A percentile compares a stretch with the other conserved stretches of the same genome.
Evolutionary conservation across 2,888 invertebrate genomes (phyloP).

Genomic region (Drosophila pegasa): DNA sequence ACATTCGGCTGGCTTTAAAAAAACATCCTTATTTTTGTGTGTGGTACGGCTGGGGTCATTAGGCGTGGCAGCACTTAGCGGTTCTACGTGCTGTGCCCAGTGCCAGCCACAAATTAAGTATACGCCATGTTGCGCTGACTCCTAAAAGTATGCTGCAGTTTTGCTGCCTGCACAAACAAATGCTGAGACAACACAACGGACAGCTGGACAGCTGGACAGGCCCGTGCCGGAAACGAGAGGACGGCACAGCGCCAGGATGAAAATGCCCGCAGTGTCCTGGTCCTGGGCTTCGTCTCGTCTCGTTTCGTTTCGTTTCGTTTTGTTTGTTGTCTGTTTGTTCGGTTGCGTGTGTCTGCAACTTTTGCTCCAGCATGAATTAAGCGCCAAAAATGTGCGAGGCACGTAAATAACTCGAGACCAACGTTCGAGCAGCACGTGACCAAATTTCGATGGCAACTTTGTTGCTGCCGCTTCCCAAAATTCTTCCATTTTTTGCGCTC

Average conservation of each 20-base stretch:
- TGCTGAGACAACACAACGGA: constrained; percentile 60
- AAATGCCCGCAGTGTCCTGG: constrained; percentile 50
- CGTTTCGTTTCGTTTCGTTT: constrained; percentile 16
- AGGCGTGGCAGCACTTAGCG: constrained; percentile 64
- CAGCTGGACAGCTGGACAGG: constrained; percentile 4
- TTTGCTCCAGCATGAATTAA: constrained; percentile 59
- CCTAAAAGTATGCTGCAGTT: constrained; percentile 57
- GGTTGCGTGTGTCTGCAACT: constrained; percentile 47
- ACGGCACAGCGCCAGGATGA: constrained; percentile 6
- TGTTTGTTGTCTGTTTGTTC: constrained; percentile 30
- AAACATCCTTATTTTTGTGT: constrained; percentile 9
- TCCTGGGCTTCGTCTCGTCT: constrained; percentile 20
- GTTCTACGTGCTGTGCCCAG: constrained; percentile 60
- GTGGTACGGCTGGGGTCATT: constrained; percentile 52
- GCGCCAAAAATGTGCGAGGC: constrained; percentile 74
- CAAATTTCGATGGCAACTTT: constrained; percentile 74
- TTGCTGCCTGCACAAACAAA: constrained; percentile 58
- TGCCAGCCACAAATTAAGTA: constrained; percentile 69
- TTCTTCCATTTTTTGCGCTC: background rate
- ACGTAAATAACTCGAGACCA: constrained; percentile 71
- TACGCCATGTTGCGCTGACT: constrained; percentile 52
- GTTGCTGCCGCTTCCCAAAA: constrained; percentile 30
- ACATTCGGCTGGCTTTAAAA: background rate
- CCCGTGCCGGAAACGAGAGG: background rate
- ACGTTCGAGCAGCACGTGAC: constrained; percentile 66